Percentiles rank a stretch among this genome's conserved stretches.
Evolutionary conservation across 1,140 invertebrate genomes (phyloP).

Genomic region (Drosophila sechellia): DNA sequence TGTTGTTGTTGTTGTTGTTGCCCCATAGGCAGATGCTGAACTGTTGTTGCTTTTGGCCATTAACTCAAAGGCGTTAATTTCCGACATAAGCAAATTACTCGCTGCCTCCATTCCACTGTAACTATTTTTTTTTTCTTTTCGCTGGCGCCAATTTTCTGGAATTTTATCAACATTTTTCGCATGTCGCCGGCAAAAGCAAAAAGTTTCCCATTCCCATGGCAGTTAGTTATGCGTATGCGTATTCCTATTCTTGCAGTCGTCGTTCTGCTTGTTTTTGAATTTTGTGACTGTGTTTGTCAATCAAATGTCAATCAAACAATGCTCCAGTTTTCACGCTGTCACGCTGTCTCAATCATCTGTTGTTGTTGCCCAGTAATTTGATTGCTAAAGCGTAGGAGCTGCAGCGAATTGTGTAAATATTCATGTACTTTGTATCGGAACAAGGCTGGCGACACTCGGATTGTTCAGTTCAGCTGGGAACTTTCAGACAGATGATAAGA

Average conservation of each 20-base stretch:
- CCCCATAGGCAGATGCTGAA: constrained; percentile 26
- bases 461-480: constrained; percentile 13
- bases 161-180: constrained; percentile 66
- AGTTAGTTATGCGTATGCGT: constrained; percentile 38
- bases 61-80: constrained; percentile 71
- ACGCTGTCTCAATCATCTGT: neutral
- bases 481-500: constrained; percentile 58
- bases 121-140: constrained; percentile 15
- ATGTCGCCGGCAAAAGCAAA: constrained; percentile 9
- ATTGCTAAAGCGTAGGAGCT: constrained; percentile 83
- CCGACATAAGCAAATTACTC: constrained; percentile 55
- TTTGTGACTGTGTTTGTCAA: constrained; percentile 63
- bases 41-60: constrained; percentile 49
- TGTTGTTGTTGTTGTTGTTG: constrained; percentile 13
- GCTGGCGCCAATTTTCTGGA: constrained; percentile 69
- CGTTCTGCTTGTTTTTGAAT: constrained; percentile 20
- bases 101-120: constrained; percentile 16
- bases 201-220: constrained; percentile 44
- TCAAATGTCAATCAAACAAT: constrained; percentile 81
- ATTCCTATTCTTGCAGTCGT: constrained; percentile 6
- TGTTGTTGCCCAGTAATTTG: constrained; percentile 68
- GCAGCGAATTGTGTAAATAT: constrained; percentile 81
- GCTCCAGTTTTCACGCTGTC: constrained; percentile 66
- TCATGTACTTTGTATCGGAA: constrained; percentile 76
- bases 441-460: constrained; percentile 45